Evolutionary conservation across 2,797 vertebrate species (phyloP), one percentile per base, ranked within the genome.

Genomic region (Alauda arvensis): DNA sequence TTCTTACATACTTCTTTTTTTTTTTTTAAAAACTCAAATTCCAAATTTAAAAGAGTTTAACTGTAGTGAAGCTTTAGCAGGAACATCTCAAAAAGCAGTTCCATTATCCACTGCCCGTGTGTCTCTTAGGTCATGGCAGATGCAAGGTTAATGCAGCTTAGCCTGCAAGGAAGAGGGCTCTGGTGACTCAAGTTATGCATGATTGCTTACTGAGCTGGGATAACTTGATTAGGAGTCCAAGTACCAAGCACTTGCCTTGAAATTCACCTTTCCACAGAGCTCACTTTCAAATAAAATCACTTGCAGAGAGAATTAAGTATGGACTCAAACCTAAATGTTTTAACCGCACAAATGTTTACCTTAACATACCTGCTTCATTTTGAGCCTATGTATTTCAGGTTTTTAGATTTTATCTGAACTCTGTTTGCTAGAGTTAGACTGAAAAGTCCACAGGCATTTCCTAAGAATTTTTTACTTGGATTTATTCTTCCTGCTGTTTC

Each of bases 221-320:
- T 85, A 90, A 91, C 65, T 63, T 49, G 42, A 89, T 89, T 74
- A 87, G 40, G 68, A 83, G 17, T 26, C 60, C 74, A 83, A 78
- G 24, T 1, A 67, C n/a, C 49, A 67, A 63, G 65, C 21, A 33
- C 85, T 51, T 74, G 46, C 66, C 39, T 37, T 53, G 66, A 90
- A 87, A 72, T 72, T 80, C 45, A 86, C 63, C 31, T 91, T 86
- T 81, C 74, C 21, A 63, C 28, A 46, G 67, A 33, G 21, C 55
- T 89, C 18, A 20, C 18, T 57, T 51, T 37, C 60, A 90, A 83
- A 24, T 25, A 83, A 74, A 33, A 62, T 53, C 33, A 33, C 15
- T 77, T 55, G 8, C 17, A 67, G n/a, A 85, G 29, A 83, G 29
- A 72, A 48, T 68, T 71, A 74, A 67, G 12, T 33, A 18, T 9